Evolutionary conservation across 2,888 invertebrate species (phyloP), one percentile per base, ranked within the genome.

Genomic region (Agrilus cyanescens): DNA sequence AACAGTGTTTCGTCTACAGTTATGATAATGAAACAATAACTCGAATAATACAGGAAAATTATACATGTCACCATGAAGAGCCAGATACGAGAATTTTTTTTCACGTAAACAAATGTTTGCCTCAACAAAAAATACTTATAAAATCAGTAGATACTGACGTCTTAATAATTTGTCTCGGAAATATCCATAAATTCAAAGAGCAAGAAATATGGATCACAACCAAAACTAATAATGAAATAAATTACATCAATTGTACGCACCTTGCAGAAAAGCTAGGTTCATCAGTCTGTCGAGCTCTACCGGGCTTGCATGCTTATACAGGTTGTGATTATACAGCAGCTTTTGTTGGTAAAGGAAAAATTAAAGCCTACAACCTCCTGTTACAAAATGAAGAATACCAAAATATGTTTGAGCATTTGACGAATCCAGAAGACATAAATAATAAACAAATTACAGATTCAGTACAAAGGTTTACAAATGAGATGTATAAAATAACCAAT

Each of bases 401-500:
- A 45, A 46, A 36, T 41, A 45, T 47, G 43, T 54, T 50, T 48
- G 50, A 50, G 25, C 50, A 49, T 44, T 46, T 53, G 30, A 29
- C 38, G 10, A 15, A 38, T 5, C 29, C 29, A 38, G 13, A 30
- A 29, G 38, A 38, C 20, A 10, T 37, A n/a, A n/a, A n/a, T n/a
- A n/a, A n/a, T n/a, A n/a, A n/a, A n/a, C n/a, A n/a, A n/a, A n/a
- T n/a, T n/a, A n/a, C n/a, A n/a, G n/a, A n/a, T n/a, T n/a, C n/a
- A n/a, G n/a, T n/a, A n/a, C n/a, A n/a, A n/a, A n/a, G n/a, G n/a
- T n/a, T n/a, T n/a, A n/a, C n/a, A n/a, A n/a, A n/a, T n/a, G n/a
- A n/a, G n/a, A n/a, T n/a, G n/a, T n/a, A n/a, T n/a, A n/a, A n/a
- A n/a, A n/a, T n/a, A n/a, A n/a, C n/a, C n/a, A n/a, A n/a, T n/a